Evolutionary conservation across 2,888 invertebrate species (phyloP).

Genomic region (Lepidocyrtinus sp.): DNA sequence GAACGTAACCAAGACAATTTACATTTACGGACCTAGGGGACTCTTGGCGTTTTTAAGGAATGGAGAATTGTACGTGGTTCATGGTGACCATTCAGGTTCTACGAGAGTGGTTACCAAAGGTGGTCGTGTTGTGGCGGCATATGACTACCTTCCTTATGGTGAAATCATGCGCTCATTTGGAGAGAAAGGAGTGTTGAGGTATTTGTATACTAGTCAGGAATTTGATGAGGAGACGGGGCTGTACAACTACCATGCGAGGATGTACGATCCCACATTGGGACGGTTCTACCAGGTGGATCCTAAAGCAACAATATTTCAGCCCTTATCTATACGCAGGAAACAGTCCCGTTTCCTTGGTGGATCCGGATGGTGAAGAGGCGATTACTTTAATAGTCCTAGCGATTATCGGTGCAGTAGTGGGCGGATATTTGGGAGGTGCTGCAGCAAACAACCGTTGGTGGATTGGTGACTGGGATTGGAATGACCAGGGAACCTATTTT

Average conservation of each 20-base stretch:
- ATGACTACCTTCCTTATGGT: constrained; percentile 70
- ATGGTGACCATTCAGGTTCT: constrained; percentile 69
- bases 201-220: constrained; percentile 70
- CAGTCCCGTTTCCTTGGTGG: constrained; percentile 43
- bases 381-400: not conserved
- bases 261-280: constrained; percentile 69
- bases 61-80: constrained; percentile 54
- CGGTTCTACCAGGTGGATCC: constrained; percentile 60
- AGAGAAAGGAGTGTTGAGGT: too few species aligned
- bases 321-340: constrained; percentile 69
- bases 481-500: constrained; percentile 10
- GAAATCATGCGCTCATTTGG: constrained; percentile 59
- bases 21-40: constrained; percentile 56
- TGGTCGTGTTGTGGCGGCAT: constrained; percentile 67
- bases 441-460: not conserved
- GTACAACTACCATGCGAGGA: constrained; percentile 68
- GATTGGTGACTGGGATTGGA: not conserved
- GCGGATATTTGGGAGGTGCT: not conserved
- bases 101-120: constrained; percentile 51
- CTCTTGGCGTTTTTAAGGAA: constrained; percentile 50
- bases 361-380: constrained; percentile 54
- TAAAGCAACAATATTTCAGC: constrained; percentile 60
- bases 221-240: constrained; percentile 68
- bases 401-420: not conserved
- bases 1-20: not conserved